Evolutionary conservation across 2,888 invertebrate species (phyloP).

Genomic region (Panopea generosa): DNA sequence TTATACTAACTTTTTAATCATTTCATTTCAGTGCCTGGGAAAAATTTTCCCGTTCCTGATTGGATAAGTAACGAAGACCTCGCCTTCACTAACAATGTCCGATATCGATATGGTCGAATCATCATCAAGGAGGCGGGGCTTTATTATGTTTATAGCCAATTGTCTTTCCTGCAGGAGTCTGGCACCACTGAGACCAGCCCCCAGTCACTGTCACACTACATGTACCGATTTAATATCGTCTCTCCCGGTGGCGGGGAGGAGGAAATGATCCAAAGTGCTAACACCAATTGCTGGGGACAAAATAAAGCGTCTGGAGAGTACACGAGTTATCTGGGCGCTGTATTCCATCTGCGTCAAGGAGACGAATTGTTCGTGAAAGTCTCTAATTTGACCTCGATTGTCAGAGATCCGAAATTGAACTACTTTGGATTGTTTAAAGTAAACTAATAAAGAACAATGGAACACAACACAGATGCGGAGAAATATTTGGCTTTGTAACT

Average conservation of each 20-base stretch:
- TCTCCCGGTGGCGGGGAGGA: conserved; percentile 80
- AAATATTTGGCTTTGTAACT: not conserved
- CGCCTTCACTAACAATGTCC: conserved; percentile 75
- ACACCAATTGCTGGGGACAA: conserved; percentile 78
- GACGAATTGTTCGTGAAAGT: conserved; percentile 82
- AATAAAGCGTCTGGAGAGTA: conserved; percentile 79
- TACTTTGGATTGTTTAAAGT: conserved; percentile 80
- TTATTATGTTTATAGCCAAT: conserved; percentile 80
- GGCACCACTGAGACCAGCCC: conserved; percentile 50
- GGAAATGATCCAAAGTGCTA: conserved; percentile 77
- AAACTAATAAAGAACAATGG: conserved; percentile 50
- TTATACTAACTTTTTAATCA: too few relatives aligned
- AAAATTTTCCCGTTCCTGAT: conserved; percentile 73
- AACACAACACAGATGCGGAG: not conserved
- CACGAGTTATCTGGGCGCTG: conserved; percentile 79
- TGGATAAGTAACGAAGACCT: conserved; percentile 78
- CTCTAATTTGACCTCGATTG: conserved; percentile 78
- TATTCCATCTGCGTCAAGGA: conserved; percentile 77
- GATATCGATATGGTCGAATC: conserved; percentile 76
- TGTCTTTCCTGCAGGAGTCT: conserved; percentile 76
- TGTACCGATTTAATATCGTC: conserved; percentile 79
- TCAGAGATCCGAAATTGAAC: conserved; percentile 76
- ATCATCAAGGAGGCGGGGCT: conserved; percentile 77
- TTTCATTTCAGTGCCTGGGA: conserved; percentile 71
- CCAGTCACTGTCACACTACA: conserved; percentile 75